Evolutionary conservation across 2,888 invertebrate species (phyloP), one percentile per base, ranked within the genome.

Genomic region (Agrilus biguttatus): DNA sequence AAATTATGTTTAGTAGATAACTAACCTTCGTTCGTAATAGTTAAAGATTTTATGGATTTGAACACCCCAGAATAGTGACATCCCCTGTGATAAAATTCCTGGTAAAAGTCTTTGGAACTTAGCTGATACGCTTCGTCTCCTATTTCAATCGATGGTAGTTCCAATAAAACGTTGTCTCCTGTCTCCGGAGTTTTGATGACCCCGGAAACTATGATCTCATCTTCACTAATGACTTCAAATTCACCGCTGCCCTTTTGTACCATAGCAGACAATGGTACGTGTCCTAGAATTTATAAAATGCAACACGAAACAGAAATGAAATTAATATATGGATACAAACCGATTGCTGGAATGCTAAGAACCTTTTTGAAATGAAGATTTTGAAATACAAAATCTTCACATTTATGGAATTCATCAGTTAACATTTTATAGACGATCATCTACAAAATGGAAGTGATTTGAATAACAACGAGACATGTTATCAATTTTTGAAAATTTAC

Each of bases 201-300:
- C 32, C 87, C 87, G 0, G 80, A 80, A 1, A 81, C 80, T 21
- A 87, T 74, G 0, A 81, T 73, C 0, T 75, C 74, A 4, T 77
- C 77, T 3, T 77, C 76, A 5, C 61, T 58, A 8, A 59, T 51
- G 36, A 66, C 54, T 55, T 67, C 66, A 48, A 67, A 67, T 36
- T 59, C 55, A 6, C 66, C 66, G 47, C 58, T 63, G 14, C 66
- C 66, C 42, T 59, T 61, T 47, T 66, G 66, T 1, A 66, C 56
- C 62, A 65, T 63, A 5, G 58, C 59, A 41, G 61, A 62, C 17
- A 67, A 47, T 4, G 68, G 63, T 4, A 70, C 62, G 6, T 58
- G 65, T 39, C 62, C 56, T 48, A 40, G 41, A 47, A 44, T 23
- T 12, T 13, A 4, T 8, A 13, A 19, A 3, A 2, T 40, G 19